phyloP scores from a whole-genome alignment of 2,797 vertebrate genomes.

The Scomberomorus guttatus region DNA sequence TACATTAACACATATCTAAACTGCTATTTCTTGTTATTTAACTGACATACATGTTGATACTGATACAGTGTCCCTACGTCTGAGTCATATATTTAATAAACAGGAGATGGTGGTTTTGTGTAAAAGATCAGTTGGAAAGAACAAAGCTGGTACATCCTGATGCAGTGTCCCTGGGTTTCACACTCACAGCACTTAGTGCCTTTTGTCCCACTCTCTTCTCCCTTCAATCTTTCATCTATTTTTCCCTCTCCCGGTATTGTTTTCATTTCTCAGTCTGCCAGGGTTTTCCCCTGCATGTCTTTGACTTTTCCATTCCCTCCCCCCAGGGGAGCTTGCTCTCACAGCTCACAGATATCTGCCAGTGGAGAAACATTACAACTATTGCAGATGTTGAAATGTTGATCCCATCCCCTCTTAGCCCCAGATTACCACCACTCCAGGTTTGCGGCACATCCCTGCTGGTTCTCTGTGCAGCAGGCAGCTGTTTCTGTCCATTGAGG shows the following conservation, averaged over 20 bases:
- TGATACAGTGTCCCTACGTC: neutral
- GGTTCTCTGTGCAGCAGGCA: slow-evolving; percentile 69
- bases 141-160: slow-evolving; percentile 22
- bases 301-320: slow-evolving; percentile 80
- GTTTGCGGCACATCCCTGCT: slow-evolving; percentile 76
- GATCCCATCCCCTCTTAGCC: slow-evolving; percentile 84
- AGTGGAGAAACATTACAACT: slow-evolving; percentile 86
- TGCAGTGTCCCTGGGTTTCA: slow-evolving; percentile 60
- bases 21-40: neutral
- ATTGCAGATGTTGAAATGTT: slow-evolving; percentile 91
- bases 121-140: neutral
- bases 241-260: slow-evolving; percentile 81
- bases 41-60: neutral
- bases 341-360: slow-evolving; percentile 85
- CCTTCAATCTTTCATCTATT: slow-evolving; percentile 83
- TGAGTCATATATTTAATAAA: neutral
- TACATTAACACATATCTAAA: neutral
- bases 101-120: neutral
- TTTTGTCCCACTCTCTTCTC: slow-evolving; percentile 69
- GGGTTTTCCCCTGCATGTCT: slow-evolving; percentile 83
- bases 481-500: slow-evolving; percentile 84
- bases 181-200: slow-evolving; percentile 65
- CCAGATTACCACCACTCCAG: slow-evolving; percentile 81
- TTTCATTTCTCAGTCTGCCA: slow-evolving; percentile 86
- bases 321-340: slow-evolving; percentile 79